Evolutionary conservation across 2,888 invertebrate genomes (phyloP), one percentile per base, ranked within the genome.

Genomic region (Drosophila neonasuta): DNA sequence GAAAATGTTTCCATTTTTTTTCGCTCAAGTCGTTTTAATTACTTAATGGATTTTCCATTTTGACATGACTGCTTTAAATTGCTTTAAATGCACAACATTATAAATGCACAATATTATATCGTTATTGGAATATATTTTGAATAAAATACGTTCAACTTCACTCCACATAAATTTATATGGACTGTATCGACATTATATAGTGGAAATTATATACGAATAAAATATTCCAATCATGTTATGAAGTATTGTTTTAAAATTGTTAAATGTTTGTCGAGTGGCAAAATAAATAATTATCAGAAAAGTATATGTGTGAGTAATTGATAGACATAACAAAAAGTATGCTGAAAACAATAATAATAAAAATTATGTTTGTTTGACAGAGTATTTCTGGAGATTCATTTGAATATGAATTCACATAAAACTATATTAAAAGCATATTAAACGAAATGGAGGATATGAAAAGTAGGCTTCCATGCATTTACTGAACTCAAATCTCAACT

Each of bases 1-100:
- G 8, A 9, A 15, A 15, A n/a, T 15, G 11, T 46, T 29, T 9
- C 24, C n/a, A 29, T 15, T 48, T 46, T 56, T 56, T 46, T 8
- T 24, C 6, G 36, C 10, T 10, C 10, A 48, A 48, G 5, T n/a
- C 24, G 2, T 48, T 56, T 46, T 48, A 56, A 56, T 56, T 56
- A 56, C 36, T 30, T 56, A 56, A 56, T 56, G 46, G 56, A 46
- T 10, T 20, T 29, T 3, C 36, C 24, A 56, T 15, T 46, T 56
- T 34, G 13, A 24, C 10, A 46, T 6, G 6, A 1, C 2, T 1
- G 11, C 36, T n/a, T 44, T 32, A 13, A 36, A 3, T 20, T 20
- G 20, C 20, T 20, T 20, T 20, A 20, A 20, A 20, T 20, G 20
- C 20, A 3, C 20, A 20, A 20, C 0, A 17, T 17, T 17, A 17